Base-by-base conservation (phyloP, 2,888 invertebrate species). In the Herminia tarsipennalis region DNA sequence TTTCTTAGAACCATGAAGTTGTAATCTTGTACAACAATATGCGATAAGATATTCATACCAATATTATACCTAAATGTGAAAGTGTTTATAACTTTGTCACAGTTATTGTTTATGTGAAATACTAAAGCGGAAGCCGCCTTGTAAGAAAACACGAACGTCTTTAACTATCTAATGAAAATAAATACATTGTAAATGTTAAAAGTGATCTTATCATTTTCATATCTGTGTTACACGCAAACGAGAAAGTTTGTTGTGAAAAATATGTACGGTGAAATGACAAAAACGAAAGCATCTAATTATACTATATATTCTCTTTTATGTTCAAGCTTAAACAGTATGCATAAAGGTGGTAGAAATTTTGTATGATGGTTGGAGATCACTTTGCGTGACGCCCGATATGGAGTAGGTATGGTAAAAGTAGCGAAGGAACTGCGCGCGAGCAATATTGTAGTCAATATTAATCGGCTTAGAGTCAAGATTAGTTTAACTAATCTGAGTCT, bases 281-380 rank as follows among this genome's bases (percentile, higher is more conserved):
- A 69, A 69, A 70, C 59, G 78, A 81, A 81, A 81, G 77, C 70
- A 66, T 53, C 56, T 76, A 76, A 81, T 78, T 76, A 66, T 56
- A 73, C 65, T 60, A 70, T 68, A 68, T 70, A 68, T 64, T 68
- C 72, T 70, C 66, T 74, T 72, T 71, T 68, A 69, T 59, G 68
- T 70, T 66, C 70, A 64, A 58, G n/a, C 59, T 70, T 57, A 54
- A 71, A 73, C 69, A 68, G 65, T 56, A 60, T 73, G 73, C 70
- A 62, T 63, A 57, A 58, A 56, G 48, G 52, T 58, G 51, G 48
- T 58, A 45, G 53, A 57, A 60, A 59, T 62, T n/a, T 53, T 46
- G 40, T 59, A 49, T 56, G 59, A 56, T 50, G 63, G 57, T 52
- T 50, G 52, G 42, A 53, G 63, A 56, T 56, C 59, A 60, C 44